Conservation (phyloP, 2,797 vertebrate species). For the Manis pentadactyla region DNA sequence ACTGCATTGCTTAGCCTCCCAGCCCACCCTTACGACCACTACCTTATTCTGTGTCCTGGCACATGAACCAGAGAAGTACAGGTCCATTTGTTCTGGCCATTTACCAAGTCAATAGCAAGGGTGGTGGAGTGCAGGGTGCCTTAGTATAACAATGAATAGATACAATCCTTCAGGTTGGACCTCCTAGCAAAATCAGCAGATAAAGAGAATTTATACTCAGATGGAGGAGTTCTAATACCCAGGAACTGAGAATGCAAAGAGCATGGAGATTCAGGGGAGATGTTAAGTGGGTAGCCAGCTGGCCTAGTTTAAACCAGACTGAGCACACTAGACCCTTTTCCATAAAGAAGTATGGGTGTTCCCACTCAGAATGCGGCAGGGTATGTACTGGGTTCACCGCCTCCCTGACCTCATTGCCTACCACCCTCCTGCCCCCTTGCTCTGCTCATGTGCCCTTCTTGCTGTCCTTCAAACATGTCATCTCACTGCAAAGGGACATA, state of each 20-base stretch:
- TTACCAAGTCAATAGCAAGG: background rate
- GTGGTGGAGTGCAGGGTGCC: background rate
- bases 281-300: background rate
- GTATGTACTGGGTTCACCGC: background rate
- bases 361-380: background rate
- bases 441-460: background rate
- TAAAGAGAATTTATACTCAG: background rate
- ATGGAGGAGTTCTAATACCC: background rate
- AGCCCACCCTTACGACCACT: background rate
- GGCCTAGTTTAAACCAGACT: background rate
- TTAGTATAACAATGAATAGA: background rate
- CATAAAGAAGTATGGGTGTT: background rate
- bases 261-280: background rate
- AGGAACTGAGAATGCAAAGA: background rate
- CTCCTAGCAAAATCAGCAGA: background rate
- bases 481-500: background rate
- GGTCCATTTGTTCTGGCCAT: background rate
- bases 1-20: background rate
- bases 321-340: background rate
- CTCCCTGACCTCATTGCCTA: background rate
- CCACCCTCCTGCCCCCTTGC: accelerated
- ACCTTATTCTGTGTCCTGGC: background rate
- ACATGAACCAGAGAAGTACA: background rate
- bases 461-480: background rate
- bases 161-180: background rate